phyloP scores from a whole-genome alignment of 2,113 vertebrate genomes.

The Lutjanus erythropterus region DNA sequence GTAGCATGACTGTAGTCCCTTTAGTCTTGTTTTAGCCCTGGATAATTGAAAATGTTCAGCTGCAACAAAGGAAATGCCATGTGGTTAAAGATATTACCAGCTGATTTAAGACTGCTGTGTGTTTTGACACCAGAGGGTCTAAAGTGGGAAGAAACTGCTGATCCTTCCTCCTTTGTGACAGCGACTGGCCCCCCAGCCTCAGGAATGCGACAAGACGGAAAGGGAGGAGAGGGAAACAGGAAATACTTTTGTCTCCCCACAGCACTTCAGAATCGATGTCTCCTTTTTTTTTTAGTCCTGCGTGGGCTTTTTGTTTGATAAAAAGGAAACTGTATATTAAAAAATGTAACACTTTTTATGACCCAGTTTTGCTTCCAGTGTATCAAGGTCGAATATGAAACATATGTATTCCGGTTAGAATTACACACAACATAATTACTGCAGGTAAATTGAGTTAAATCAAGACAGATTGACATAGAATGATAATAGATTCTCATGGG shows the following conservation, averaged over 20 bases:
- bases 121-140: constrained; percentile 67
- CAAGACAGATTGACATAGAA: constrained; percentile 49
- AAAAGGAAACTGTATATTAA: constrained; percentile 45
- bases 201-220: constrained; percentile 75
- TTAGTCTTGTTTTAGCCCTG: not conserved
- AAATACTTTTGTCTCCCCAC: constrained; percentile 77
- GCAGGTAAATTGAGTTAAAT: constrained; percentile 50
- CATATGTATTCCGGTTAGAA: constrained; percentile 11
- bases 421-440: constrained; percentile 60
- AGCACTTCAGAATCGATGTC: constrained; percentile 58
- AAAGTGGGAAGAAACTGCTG: constrained; percentile 72
- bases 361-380: constrained; percentile 35
- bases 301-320: constrained; percentile 57
- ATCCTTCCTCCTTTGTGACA: constrained; percentile 73
- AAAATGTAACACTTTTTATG: constrained; percentile 39
- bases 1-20: not conserved
- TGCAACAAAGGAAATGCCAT: constrained; percentile 65
- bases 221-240: constrained; percentile 74
- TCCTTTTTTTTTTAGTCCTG: constrained; percentile 53
- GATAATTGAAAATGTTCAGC: constrained; percentile 47
- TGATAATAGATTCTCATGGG: constrained; percentile 39
- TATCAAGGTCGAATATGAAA: constrained; percentile 59
- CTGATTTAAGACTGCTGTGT: constrained; percentile 39
- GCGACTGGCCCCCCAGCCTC: constrained; percentile 61
- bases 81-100: constrained; percentile 47